A percentile compares a stretch with the other conserved stretches of the same genome.
phyloP scores from a whole-genome alignment of 2,797 vertebrate species.

The Percopsis omiscomaycus region DNA sequence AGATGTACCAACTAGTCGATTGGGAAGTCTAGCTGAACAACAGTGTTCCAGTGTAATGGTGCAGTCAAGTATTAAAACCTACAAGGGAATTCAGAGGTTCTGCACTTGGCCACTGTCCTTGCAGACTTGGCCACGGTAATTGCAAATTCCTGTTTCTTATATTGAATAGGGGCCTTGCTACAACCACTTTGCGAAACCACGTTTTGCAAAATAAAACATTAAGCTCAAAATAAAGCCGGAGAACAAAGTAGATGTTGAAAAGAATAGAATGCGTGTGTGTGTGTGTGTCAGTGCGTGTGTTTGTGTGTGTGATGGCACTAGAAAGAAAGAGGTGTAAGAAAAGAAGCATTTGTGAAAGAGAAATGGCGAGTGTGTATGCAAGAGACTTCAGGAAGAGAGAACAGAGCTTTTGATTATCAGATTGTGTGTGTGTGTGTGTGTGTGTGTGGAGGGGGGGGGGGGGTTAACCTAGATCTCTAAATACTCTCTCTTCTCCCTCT shows the following conservation, averaged over 20 bases:
- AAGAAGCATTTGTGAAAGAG: neutral
- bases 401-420: neutral
- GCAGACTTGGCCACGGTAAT: slow-evolving; percentile 47
- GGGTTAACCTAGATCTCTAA: too few species aligned
- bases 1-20: neutral
- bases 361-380: neutral
- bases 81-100: slow-evolving; percentile 37
- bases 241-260: slow-evolving; percentile 4
- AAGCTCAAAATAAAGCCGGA: slow-evolving; percentile 12
- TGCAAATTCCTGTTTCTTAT: slow-evolving; percentile 58
- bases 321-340: neutral
- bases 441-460: neutral
- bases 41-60: neutral
- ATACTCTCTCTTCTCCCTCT: neutral
- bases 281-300: neutral
- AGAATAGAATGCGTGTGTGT: neutral
- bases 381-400: neutral
- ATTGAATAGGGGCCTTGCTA: slow-evolving; percentile 30
- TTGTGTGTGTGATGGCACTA: too few species aligned
- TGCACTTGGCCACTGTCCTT: slow-evolving; percentile 34
- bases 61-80: slow-evolving; percentile 34
- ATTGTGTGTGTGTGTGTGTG: neutral
- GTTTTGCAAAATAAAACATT: slow-evolving; percentile 24
- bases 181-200: slow-evolving; percentile 37
- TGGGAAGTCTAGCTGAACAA: slow-evolving; percentile 14